Conservation (phyloP, 2,797 vertebrate species). For the Alauda arvensis region DNA sequence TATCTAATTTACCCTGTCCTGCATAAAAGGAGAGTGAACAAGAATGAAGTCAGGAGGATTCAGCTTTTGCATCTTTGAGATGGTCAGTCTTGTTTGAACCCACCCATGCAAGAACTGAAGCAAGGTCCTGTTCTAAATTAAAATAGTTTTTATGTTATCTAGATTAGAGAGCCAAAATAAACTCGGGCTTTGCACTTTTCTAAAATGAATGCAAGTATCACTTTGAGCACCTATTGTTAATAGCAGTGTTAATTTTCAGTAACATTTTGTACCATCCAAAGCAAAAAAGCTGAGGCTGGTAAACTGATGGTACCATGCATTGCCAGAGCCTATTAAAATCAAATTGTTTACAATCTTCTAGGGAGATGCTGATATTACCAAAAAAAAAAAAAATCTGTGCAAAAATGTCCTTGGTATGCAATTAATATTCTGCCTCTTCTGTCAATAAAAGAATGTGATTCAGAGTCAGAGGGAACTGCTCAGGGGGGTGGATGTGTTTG, state of each 20-base stretch:
- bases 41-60: not conserved
- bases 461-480: not conserved
- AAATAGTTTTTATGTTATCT: not conserved
- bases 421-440: conserved; percentile 7
- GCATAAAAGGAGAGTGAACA: not conserved
- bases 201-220: not conserved
- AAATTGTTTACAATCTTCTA: not conserved
- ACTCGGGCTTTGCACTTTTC: not conserved
- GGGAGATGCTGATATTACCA: not conserved
- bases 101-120: not conserved
- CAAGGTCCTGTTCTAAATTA: conserved; percentile 7
- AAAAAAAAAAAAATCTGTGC: not conserved
- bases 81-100: not conserved
- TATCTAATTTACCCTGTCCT: not conserved
- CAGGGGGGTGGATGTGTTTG: not conserved
- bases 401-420: conserved; percentile 11
- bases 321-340: not conserved
- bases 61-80: not conserved
- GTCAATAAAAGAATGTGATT: not conserved
- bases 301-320: not conserved
- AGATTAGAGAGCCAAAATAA: conserved; percentile 1
- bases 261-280: not conserved
- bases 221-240: conserved; percentile 18
- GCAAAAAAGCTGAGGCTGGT: not conserved
- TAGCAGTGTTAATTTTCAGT: not conserved